A percentile compares a stretch with the other conserved stretches of the same genome.
These are phyloP conservation scores for Triops cancriformis DNA, from an alignment of 1,140 invertebrate species.

Conservation along the genomic window DNA sequence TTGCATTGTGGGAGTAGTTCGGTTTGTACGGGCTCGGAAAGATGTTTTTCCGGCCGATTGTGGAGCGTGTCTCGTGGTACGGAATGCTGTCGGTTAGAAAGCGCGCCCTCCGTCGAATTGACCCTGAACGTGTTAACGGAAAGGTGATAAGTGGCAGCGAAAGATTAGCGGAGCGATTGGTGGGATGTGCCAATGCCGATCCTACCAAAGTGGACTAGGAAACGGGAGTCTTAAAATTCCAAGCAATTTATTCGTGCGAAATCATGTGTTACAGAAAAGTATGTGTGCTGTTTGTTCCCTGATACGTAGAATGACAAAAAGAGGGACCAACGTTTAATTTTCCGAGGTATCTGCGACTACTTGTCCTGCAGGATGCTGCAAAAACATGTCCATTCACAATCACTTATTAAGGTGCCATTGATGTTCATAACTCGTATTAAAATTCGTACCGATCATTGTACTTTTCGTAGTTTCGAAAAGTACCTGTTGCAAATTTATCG, in stretches of 20 bases:
- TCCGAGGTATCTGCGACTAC: no score
- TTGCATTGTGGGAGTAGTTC: background rate
- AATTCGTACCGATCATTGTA: no score
- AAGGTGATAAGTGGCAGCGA: background rate
- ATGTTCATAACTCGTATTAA: no score
- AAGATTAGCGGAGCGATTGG: background rate
- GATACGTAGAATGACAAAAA: no score
- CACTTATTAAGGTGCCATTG: no score
- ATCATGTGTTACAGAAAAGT: background rate
- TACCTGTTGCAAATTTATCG: no score
- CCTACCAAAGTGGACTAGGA: background rate
- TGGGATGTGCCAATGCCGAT: background rate
- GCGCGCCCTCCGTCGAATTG: constrained; percentile 7
- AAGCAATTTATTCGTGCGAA: background rate
- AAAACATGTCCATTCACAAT: no score
- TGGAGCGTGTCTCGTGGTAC: constrained; percentile 24
- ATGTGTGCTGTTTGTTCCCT: no score
- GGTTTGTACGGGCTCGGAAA: background rate
- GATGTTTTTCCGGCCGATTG: constrained; percentile 18
- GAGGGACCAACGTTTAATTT: no score
- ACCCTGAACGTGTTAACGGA: background rate
- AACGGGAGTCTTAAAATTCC: background rate
- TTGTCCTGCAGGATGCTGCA: no score
- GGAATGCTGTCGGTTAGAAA: constrained; percentile 21
- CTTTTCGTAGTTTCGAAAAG: no score